Evolutionary conservation across 2,113 vertebrate species (phyloP), one percentile per base, ranked within the genome.

Genomic region (human): DNA sequence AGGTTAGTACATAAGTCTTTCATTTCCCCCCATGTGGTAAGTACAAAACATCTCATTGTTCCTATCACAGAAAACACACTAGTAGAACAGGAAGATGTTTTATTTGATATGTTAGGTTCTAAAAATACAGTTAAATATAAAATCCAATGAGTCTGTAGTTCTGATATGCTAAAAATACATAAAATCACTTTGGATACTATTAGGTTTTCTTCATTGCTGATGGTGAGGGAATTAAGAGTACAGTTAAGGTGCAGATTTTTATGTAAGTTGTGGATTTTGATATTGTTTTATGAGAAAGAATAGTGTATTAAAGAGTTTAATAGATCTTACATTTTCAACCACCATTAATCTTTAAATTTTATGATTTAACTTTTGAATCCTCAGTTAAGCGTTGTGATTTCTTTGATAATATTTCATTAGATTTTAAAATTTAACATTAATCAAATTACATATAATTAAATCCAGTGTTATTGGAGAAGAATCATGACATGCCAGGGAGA

Each of bases 341-440:
- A 84, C 52, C 52, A 95, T 96, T 90, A 96, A 95, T 97, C 89
- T 76, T 97, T 95, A 85, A 94, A 76, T 93, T 93, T 96, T 97
- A 93, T 94, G 66, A 97, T 95, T 96, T 90, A 94, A 96, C 70
- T 73, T 96, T 92, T 94, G 59, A 88, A 84, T 92, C 52, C 32
- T 96, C 73, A 92, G 61, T 92, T 92, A 96, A 98, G 10, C n/a
- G 84, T 93, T 88, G 92, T 96, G 64, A 96, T 95, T 96, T 97
- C 96, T 95, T 97, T 92, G 64, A 95, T 78, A 95, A 88, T 82
- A 92, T 97, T 90, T 92, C 90, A 96, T 96, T 97, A 84, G 73
- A 91, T 83, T 96, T 97, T 91, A 90, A 96, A 96, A 84, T 95
- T 97, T 97, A 95, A 90, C 72, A 89, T 93, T 97, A 95, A 94